These are phyloP conservation scores for Bombylius major DNA, from an alignment of 2,888 invertebrate species.

Conservation along the genomic window DNA sequence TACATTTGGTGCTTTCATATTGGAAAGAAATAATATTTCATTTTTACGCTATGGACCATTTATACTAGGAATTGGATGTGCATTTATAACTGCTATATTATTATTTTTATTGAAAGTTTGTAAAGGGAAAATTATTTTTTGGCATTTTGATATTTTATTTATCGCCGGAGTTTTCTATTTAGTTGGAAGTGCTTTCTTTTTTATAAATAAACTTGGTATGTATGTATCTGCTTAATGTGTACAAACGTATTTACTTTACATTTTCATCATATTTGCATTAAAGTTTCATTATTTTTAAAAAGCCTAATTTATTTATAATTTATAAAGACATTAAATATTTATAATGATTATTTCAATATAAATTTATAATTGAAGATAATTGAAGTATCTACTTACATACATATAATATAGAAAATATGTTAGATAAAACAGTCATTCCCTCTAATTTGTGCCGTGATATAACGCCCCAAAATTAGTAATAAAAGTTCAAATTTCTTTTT, in stretches of 20 bases:
- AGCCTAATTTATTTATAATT: too few relatives aligned
- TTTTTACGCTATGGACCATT: constrained; percentile 26
- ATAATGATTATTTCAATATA: too few relatives aligned
- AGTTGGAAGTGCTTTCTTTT: constrained; percentile 29
- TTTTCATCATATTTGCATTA: neutral
- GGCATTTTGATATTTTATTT: constrained; percentile 25
- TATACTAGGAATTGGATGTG: constrained; percentile 24
- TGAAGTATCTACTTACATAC: too few relatives aligned
- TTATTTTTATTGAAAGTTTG: constrained; percentile 24
- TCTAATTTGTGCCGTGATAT: too few relatives aligned
- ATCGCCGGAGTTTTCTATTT: constrained; percentile 22
- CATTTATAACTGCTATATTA: constrained; percentile 18
- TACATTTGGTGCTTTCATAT: constrained; percentile 26
- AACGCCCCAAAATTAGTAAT: too few relatives aligned
- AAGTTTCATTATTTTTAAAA: too few relatives aligned
- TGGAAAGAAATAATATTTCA: constrained; percentile 18
- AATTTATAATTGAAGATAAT: too few relatives aligned
- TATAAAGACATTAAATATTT: too few relatives aligned
- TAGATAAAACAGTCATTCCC: too few relatives aligned
- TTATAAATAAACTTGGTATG: constrained; percentile 28
- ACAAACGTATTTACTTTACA: neutral
- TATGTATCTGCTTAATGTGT: neutral
- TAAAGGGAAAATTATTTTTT: constrained; percentile 25
- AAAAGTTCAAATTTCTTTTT: too few relatives aligned
- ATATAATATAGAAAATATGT: too few relatives aligned